phyloP scores from a whole-genome alignment of 1,140 invertebrate genomes.

The Brachystomella parvula region DNA sequence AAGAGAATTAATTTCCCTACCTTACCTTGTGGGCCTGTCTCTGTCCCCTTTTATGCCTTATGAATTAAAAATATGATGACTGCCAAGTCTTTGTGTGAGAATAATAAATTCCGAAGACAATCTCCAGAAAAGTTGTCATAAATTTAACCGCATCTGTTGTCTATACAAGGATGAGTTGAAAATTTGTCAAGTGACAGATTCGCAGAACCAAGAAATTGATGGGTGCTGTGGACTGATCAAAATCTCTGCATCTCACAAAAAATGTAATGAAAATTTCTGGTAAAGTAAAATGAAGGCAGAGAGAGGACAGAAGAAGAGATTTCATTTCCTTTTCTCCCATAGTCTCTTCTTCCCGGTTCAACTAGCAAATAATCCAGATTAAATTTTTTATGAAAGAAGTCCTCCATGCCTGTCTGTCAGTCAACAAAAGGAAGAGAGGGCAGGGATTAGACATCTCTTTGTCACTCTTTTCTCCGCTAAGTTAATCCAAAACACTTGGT shows the following conservation, averaged over 20 bases:
- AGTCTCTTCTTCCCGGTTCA: too few species aligned
- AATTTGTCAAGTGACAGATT: background rate
- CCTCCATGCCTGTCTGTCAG: background rate
- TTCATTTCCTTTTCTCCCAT: background rate
- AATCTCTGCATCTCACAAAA: too few species aligned
- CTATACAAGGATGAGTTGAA: background rate
- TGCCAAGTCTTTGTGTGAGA: too few species aligned
- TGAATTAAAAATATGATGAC: too few species aligned
- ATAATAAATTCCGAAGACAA: too few species aligned
- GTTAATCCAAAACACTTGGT: conserved; percentile 7
- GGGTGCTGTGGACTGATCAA: background rate
- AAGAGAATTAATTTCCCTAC: too few species aligned
- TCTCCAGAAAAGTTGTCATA: too few species aligned
- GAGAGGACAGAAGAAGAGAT: background rate
- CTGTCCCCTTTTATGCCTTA: too few species aligned
- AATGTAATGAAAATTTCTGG: too few species aligned
- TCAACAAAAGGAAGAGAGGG: background rate
- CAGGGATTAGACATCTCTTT: background rate
- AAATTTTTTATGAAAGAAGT: background rate
- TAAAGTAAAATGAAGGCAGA: too few species aligned
- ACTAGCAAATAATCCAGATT: conserved; percentile 13
- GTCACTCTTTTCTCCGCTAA: background rate
- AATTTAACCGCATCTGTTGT: background rate
- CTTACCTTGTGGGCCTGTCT: too few species aligned
- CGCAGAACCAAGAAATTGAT: background rate